Evolutionary conservation across 2,113 vertebrate species (phyloP), one percentile per base, ranked within the genome.

Genomic region (Tyto alba): DNA sequence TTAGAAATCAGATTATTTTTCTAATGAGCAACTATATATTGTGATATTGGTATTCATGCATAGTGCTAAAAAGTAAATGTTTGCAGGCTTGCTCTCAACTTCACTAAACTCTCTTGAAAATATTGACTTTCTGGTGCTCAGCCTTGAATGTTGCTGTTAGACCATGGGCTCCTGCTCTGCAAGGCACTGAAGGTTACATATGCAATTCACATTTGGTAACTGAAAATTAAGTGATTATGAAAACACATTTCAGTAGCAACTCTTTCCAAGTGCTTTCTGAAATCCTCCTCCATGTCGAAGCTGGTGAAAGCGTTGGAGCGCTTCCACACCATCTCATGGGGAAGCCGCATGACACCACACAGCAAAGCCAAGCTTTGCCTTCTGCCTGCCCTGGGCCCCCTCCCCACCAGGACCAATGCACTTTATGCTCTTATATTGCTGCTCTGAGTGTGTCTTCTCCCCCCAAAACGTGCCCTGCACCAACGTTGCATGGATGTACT

Each of bases 321-420:
- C 7, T 50, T 83, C 63, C 6, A 0, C 1, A 1, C 2, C n/a
- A 7, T 23, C 53, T 57, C 77, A 5, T 27, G 62, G 66, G n/a
- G 60, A 25, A 41, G 32, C 30, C 77, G 40, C 26, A 4, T 5
- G 30, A 21, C 48, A 40, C 41, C 68, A 22, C 0, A 0, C 29
- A 69, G 41, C 0, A 0, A 26, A 60, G 48, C 10, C 0, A 0
- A 83, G 79, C 27, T 3, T 29, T 14, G 22, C 7, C 47, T 30
- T 34, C 69, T 55, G 30, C 56, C 52, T 68, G 75, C 45, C 52
- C 66, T 2, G 6, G 17, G 22, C 12, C 25, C 30, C 18, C 32
- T 53, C 7, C 34, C 25, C 19, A 0, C 0, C 1, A 82, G 76
- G 3, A 38, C 22, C 32, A 75, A 7, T 22, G 27, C 11, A 9